Evolutionary conservation across 2,113 vertebrate genomes (phyloP).

Genomic region (Malurus alboscapulatus): DNA sequence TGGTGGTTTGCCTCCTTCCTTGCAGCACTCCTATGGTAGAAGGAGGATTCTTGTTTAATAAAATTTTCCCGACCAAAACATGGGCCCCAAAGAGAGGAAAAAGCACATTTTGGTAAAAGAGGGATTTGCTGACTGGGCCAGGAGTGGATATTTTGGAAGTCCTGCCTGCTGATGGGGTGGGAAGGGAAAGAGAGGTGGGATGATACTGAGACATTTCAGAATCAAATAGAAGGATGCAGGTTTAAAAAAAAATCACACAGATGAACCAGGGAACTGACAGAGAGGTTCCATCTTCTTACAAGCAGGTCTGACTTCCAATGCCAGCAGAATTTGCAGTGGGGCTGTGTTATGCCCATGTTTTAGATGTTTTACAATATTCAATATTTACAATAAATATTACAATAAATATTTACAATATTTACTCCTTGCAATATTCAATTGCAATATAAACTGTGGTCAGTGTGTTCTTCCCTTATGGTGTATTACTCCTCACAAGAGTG

Average conservation of each 20-base stretch:
- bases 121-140: not conserved
- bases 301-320: not conserved
- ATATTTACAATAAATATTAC: too few species aligned
- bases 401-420: too few species aligned
- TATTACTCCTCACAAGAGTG: too few species aligned
- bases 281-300: not conserved
- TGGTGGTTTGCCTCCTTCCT: not conserved
- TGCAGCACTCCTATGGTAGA: not conserved
- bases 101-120: not conserved
- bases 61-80: not conserved
- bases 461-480: fast-evolving
- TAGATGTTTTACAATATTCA: not conserved
- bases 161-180: not conserved
- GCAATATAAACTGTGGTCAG: not conserved
- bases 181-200: not conserved
- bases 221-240: not conserved
- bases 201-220: not conserved
- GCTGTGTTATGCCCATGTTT: not conserved
- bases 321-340: not conserved
- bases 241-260: not conserved
- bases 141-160: not conserved
- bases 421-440: not conserved
- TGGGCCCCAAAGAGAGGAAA: not conserved
- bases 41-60: not conserved
- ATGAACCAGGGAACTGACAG: not conserved